Evolutionary conservation across 2,797 vertebrate species (phyloP).

Genomic region (Alcedo quadribrachys): DNA sequence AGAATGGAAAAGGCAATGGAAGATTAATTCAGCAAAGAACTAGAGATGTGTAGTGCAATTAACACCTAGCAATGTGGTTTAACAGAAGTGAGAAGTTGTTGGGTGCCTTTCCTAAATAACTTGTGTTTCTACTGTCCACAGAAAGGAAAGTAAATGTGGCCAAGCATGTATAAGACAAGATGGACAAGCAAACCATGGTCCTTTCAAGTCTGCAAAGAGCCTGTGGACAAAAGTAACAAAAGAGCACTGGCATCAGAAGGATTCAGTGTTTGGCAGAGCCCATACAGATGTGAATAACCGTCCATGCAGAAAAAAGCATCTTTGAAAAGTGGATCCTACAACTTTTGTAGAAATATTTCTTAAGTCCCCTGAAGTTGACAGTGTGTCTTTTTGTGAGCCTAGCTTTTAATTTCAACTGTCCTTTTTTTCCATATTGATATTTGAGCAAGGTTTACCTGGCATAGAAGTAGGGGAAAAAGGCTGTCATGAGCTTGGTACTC

Average conservation of each 20-base stretch:
- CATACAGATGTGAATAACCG: not conserved
- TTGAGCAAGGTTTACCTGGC: not conserved
- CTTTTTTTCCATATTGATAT: not conserved
- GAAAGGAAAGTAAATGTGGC: not conserved
- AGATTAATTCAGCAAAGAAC: not conserved
- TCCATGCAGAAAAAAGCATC: not conserved
- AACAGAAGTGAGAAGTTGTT: not conserved
- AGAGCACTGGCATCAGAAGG: not conserved
- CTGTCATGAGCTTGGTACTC: not conserved
- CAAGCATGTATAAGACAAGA: not conserved
- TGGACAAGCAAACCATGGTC: not conserved
- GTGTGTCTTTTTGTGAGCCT: not conserved
- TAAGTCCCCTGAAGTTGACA: not conserved
- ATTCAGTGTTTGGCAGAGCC: not conserved
- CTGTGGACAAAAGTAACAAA: not conserved
- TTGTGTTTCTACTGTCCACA: not conserved
- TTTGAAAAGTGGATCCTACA: not conserved
- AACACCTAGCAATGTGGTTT: not conserved
- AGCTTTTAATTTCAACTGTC: not conserved
- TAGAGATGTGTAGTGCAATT: not conserved
- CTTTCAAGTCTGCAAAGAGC: not conserved
- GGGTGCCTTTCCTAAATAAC: not conserved
- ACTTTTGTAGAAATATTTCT: not conserved
- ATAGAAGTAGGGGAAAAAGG: not conserved
- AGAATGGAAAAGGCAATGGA: conserved; percentile 2